Conservation (phyloP, 1,140 invertebrate species). For the Epicauta chinensis region DNA sequence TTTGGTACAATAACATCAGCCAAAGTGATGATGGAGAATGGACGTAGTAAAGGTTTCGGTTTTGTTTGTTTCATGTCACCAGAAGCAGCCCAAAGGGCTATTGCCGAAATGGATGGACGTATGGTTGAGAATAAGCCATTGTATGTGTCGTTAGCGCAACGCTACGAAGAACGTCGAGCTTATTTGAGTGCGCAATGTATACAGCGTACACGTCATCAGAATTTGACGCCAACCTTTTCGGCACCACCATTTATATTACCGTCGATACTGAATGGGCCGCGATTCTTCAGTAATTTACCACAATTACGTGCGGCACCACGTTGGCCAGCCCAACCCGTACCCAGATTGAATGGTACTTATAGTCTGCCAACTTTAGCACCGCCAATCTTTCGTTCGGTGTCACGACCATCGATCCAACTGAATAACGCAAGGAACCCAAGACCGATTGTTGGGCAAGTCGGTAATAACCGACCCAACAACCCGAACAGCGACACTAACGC, state of each 20-base stretch:
- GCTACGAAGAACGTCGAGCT: slow-evolving; percentile 65
- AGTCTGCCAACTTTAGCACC: slow-evolving; percentile 23
- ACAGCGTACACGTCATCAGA: slow-evolving; percentile 55
- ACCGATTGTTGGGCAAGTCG: slow-evolving; percentile 32
- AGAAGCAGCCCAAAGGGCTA: slow-evolving; percentile 69
- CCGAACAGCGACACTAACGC: slow-evolving; percentile 10
- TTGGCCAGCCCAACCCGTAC: slow-evolving; percentile 29
- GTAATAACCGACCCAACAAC: slow-evolving; percentile 23
- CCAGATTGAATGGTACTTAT: slow-evolving; percentile 39
- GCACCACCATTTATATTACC: slow-evolving; percentile 27
- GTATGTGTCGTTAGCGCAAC: slow-evolving; percentile 68
- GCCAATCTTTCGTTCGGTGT: slow-evolving; percentile 26
- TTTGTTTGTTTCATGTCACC: slow-evolving; percentile 71
- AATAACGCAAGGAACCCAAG: slow-evolving; percentile 27
- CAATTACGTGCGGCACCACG: slow-evolving; percentile 32
- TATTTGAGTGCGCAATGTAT: slow-evolving; percentile 65
- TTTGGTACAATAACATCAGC: slow-evolving; percentile 67
- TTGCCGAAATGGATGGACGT: slow-evolving; percentile 68
- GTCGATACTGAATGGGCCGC: slow-evolving; percentile 35
- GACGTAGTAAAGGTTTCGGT: slow-evolving; percentile 59
- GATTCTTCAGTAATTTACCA: slow-evolving; percentile 36
- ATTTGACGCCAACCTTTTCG: background rate
- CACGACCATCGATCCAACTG: slow-evolving; percentile 28
- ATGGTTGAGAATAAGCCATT: slow-evolving; percentile 64
- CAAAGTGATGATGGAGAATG: slow-evolving; percentile 56